Evolutionary conservation across 2,797 vertebrate species (phyloP).

Genomic region (Falco naumanni): DNA sequence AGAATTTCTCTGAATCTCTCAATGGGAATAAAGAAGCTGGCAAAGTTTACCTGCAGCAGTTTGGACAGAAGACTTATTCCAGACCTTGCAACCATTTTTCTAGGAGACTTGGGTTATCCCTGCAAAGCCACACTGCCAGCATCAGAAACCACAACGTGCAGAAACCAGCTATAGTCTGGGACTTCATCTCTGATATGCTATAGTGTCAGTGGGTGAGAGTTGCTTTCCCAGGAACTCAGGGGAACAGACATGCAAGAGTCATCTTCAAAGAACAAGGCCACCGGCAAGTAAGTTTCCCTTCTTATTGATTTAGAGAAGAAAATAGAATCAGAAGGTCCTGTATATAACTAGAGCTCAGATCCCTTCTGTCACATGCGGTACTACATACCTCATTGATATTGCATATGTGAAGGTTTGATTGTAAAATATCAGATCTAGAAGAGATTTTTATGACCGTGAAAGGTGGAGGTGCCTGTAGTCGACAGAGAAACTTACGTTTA

Average conservation of each 20-base stretch:
- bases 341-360: not conserved
- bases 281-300: not conserved
- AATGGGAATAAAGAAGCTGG: not conserved
- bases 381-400: not conserved
- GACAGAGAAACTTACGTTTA: not conserved
- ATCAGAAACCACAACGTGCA: rapidly evolving
- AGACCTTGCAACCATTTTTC: not conserved
- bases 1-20: not conserved
- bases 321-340: not conserved
- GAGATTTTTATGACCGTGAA: not conserved
- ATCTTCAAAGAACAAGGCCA: not conserved
- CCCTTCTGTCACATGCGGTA: rapidly evolving
- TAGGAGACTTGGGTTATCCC: not conserved
- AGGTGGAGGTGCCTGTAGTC: not conserved
- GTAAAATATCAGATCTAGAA: not conserved
- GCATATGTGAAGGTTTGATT: not conserved
- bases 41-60: not conserved
- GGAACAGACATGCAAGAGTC: not conserved
- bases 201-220: not conserved
- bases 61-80: not conserved
- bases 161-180: not conserved
- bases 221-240: not conserved
- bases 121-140: not conserved
- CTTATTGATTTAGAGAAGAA: not conserved
- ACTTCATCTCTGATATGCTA: not conserved